Evolutionary conservation across 2,888 invertebrate species (phyloP), one percentile per base, ranked within the genome.

Genomic region (Xestia sexstrigata): DNA sequence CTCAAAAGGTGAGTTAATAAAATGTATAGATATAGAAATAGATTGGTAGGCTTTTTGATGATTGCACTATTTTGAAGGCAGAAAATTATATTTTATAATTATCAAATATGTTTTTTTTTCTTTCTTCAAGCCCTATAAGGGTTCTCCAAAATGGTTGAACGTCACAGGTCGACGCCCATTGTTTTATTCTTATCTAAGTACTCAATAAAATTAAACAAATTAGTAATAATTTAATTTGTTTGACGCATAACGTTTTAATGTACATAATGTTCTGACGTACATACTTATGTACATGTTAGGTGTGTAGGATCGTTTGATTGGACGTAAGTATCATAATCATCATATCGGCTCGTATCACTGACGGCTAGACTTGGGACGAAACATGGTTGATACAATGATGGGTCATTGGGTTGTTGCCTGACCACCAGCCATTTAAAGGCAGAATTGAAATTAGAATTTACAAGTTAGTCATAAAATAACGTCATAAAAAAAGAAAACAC

Each of bases 201-300:
- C 62, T 55, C 68, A 63, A 84, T 84, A 81, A 82, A 81, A 67
- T 69, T 0, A 55, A 81, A 60, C 68, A 60, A 84, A 74, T 80
- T 42, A 39, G 62, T 52, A 35, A 49, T 60, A 74, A 68, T 52
- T 42, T 42, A 74, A 42, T 58, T 73, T 70, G 55, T 39, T 42
- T 82, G 82, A 84, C 82, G 84, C 73, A 84, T 30, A 58, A 60
- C 45, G 69, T 39, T 55, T 26, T 23, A 23, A 39, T 17, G 39
- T 20, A 42, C 39, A 67, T 67, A 55, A 47, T 42, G 45, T 62
- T 7, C 63, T 82, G 80, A 82, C 79, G 79, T 83, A 39, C 26
- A 6, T 58, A 82, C 70, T 62, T 71, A 35, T 5, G 8, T 49
- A 81, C 49, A 30, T 23, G 47, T 77, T 42, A 55, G 83, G 83